A percentile compares a stretch with the other conserved stretches of the same genome.
Conservation (phyloP, 2,797 vertebrate genomes). For the Sylvia borin region DNA sequence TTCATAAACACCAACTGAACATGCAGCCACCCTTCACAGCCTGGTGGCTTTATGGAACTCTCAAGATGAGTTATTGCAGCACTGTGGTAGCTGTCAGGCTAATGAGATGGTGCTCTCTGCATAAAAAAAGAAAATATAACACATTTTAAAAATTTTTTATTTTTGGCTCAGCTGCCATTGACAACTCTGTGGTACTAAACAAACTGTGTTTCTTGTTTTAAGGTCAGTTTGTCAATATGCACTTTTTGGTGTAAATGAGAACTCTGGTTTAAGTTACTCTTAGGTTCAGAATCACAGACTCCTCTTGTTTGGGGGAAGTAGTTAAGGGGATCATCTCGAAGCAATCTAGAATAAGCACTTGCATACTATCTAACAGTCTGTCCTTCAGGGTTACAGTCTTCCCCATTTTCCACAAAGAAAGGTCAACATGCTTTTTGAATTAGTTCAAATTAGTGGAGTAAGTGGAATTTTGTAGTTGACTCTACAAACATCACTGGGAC, state of each 20-base stretch:
- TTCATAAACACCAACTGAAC: background rate
- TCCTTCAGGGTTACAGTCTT: background rate
- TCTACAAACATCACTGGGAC: background rate
- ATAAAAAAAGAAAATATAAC: background rate
- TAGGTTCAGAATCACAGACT: background rate
- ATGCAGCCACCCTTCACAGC: background rate
- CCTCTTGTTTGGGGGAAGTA: background rate
- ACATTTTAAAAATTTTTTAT: background rate
- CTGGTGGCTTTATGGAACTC: background rate
- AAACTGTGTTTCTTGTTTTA: background rate
- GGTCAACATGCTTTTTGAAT: background rate
- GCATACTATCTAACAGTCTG: background rate
- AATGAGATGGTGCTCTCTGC: background rate
- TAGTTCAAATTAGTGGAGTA: background rate
- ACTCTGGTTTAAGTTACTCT: background rate
- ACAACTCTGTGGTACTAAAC: background rate
- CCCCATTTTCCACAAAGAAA: background rate
- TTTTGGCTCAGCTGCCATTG: background rate
- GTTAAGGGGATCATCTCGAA: background rate
- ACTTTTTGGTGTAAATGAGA: background rate
- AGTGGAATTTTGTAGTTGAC: background rate
- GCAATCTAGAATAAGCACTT: background rate
- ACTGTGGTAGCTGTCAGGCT: background rate
- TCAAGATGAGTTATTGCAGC: background rate
- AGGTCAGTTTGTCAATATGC: background rate